Conservation (phyloP, 2,888 invertebrate species). For the Cephonodes hylas region DNA sequence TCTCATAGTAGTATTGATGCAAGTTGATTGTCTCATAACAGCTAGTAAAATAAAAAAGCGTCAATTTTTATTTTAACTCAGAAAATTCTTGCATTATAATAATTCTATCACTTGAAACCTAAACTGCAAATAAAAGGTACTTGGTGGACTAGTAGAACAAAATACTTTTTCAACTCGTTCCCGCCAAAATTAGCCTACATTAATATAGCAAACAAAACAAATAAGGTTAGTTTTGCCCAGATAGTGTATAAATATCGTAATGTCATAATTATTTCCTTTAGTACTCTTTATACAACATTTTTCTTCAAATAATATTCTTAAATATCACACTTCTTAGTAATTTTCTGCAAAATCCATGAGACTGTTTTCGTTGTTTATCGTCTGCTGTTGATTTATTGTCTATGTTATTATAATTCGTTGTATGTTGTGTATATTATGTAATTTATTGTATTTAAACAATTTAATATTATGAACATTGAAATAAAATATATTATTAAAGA, state of each 20-base stretch:
- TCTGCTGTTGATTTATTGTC: not conserved
- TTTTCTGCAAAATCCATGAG: not conserved
- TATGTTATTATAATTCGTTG: not conserved
- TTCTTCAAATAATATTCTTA: not conserved
- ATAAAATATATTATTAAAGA: conserved; percentile 1
- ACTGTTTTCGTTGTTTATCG: not conserved
- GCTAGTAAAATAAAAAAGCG: too few species aligned
- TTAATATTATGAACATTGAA: not conserved
- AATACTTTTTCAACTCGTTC: too few species aligned
- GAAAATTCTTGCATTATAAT: too few species aligned
- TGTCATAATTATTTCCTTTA: not conserved
- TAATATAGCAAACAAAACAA: too few species aligned
- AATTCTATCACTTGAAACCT: too few species aligned
- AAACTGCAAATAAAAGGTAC: too few species aligned
- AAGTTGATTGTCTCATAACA: too few species aligned
- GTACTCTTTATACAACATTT: not conserved
- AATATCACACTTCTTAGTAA: not conserved
- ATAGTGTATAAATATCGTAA: too few species aligned
- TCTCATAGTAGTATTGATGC: not conserved
- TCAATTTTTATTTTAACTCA: too few species aligned
- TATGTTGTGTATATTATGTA: not conserved
- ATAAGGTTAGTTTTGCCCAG: too few species aligned
- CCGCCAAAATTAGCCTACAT: too few species aligned
- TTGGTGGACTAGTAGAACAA: too few species aligned
- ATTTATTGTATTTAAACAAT: not conserved